Conservation (phyloP, 2,113 vertebrate species). For the Ictalurus furcatus region DNA sequence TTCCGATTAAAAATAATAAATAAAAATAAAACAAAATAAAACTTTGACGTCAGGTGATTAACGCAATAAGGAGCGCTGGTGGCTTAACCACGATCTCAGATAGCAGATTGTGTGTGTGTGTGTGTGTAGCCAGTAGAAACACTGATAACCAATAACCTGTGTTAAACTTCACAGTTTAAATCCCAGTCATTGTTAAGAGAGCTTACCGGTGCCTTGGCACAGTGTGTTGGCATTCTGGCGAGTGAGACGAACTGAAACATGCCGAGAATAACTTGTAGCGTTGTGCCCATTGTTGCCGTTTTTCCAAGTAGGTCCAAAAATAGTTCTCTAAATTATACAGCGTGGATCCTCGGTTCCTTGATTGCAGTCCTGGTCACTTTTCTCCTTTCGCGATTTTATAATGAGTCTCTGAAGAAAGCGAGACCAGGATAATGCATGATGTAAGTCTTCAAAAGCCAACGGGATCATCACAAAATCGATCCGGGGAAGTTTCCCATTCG, state of each 20-base stretch:
- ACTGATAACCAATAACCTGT: not conserved
- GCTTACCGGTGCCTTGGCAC: constrained; percentile 71
- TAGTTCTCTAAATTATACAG: constrained; percentile 50
- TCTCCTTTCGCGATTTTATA: constrained; percentile 28
- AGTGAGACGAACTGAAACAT: constrained; percentile 81
- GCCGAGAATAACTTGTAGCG: constrained; percentile 80
- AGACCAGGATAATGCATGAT: constrained; percentile 36
- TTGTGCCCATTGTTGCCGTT: constrained; percentile 76
- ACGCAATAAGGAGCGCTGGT: not conserved
- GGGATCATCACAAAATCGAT: constrained; percentile 25
- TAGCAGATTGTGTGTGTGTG: not conserved
- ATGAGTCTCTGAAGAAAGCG: not conserved
- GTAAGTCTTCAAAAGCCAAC: constrained; percentile 27
- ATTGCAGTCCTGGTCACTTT: constrained; percentile 35
- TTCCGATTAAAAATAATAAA: not conserved
- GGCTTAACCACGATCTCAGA: not conserved
- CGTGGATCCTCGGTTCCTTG: constrained; percentile 1
- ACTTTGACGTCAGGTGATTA: not conserved
- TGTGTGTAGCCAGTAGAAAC: not conserved
- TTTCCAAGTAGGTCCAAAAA: constrained; percentile 29
- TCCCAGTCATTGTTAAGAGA: not conserved
- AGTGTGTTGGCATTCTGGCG: constrained; percentile 73
- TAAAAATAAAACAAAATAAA: too few species aligned
- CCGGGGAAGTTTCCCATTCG: not conserved
- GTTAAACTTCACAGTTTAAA: not conserved